These are phyloP conservation scores for Apocrypta bakeri DNA, from an alignment of 1,140 invertebrate genomes.

Conservation along the genomic window DNA sequence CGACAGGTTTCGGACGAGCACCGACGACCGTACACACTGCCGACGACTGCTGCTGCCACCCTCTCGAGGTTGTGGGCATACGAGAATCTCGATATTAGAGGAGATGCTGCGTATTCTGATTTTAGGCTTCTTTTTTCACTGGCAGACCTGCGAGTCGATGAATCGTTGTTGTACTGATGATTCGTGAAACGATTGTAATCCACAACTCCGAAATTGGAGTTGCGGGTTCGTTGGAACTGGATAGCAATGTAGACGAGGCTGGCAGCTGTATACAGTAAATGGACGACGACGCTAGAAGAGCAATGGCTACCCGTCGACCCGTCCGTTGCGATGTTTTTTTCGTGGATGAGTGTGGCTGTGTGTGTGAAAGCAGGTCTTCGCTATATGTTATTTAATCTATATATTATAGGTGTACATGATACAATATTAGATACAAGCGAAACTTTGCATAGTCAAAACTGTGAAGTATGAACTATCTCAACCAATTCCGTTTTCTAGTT, in stretches of 20 bases:
- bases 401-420: too few relatives aligned
- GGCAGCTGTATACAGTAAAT: not conserved
- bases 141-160: not conserved
- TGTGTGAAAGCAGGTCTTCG: too few relatives aligned
- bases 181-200: not conserved
- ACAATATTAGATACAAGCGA: too few relatives aligned
- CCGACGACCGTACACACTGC: not conserved
- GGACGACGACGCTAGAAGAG: not conserved
- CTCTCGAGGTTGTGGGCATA: not conserved
- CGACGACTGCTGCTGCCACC: not conserved
- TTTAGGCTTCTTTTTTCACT: too few relatives aligned
- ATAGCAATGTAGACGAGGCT: not conserved
- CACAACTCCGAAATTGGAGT: not conserved
- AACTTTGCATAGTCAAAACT: too few relatives aligned
- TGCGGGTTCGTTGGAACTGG: not conserved
- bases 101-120: not conserved
- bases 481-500: too few relatives aligned
- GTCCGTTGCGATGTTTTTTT: too few relatives aligned
- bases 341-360: too few relatives aligned
- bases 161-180: not conserved
- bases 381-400: too few relatives aligned
- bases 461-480: too few relatives aligned
- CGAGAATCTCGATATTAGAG: not conserved
- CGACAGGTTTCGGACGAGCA: not conserved
- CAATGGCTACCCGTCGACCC: slow-evolving; percentile 24